Base-by-base conservation (phyloP, 1,140 invertebrate species). In the Pristionchus pacificus region DNA sequence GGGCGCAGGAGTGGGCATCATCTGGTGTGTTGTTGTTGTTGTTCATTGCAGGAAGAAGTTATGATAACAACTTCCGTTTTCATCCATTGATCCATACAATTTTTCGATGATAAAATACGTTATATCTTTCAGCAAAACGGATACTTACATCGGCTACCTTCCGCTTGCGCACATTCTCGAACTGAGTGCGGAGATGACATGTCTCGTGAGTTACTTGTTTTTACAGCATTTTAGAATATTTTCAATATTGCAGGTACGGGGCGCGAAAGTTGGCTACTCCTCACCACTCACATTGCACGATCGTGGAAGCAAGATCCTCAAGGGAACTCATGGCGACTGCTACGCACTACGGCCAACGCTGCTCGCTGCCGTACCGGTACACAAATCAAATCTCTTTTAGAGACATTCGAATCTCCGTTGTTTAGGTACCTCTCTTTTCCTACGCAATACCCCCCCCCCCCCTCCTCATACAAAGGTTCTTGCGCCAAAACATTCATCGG, bases 91-190 rank as follows among this genome's bases (percentile, higher is more conserved):
- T n/a, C n/a, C n/a, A n/a, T n/a, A n/a, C n/a, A n/a, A n/a, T n/a
- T n/a, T n/a, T n/a, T n/a, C n/a, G n/a, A n/a, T 49, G 38, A 49
- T 19, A 49, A 49, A 10, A 19, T 49, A 19, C 6, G 6, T 19
- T 49, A 49, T 60, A 3, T 60, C 3, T 60, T 65, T 31, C 24
- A 65, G 71, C 57, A 63, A 73, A 2, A 31, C 49, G 19, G 71
- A 73, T n/a, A 64, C 66, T 2, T 73, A 73, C 27, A 73, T 73
- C 33, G 71, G 71, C 15, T 73, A 73, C 31, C 30, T 73, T 6
- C 71, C 71, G 19, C 71, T 73, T 57, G 71, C 71, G 38, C 71
- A 73, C 29, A 73, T 73, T 73, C 71, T 73, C 10, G 71, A 73
- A 38, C 60, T 73, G 27, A 49, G 58, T 55, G 71, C 71, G 6